Evolutionary conservation across 2,888 invertebrate species (phyloP).

Genomic region (Aproaerema taeniolella): DNA sequence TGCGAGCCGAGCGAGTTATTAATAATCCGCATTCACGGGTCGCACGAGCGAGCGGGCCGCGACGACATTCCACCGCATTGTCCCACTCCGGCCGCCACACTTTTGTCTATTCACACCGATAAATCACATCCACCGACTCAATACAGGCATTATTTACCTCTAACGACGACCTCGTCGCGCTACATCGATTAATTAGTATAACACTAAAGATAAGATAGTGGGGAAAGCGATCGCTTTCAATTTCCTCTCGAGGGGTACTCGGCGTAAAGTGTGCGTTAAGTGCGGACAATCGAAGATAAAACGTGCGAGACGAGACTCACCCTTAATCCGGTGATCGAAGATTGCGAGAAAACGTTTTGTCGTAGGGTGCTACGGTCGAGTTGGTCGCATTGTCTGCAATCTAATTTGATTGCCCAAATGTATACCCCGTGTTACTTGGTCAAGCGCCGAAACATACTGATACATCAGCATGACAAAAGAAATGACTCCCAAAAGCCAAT

Average conservation of each 20-base stretch:
- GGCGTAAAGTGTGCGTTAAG: slow-evolving; percentile 75
- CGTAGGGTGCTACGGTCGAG: slow-evolving; percentile 68
- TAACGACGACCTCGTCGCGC: slow-evolving; percentile 59
- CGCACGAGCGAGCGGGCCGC: slow-evolving; percentile 56
- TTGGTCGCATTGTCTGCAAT: slow-evolving; percentile 64
- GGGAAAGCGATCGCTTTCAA: slow-evolving; percentile 76
- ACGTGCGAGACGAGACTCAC: slow-evolving; percentile 72
- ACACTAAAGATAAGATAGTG: slow-evolving; percentile 74
- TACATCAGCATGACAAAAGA: too few species aligned
- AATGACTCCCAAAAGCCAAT: too few species aligned
- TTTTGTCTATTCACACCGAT: slow-evolving; percentile 74
- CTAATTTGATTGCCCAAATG: slow-evolving; percentile 71
- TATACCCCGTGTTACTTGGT: slow-evolving; percentile 49
- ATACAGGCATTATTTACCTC: slow-evolving; percentile 68
- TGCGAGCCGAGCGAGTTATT: slow-evolving; percentile 65
- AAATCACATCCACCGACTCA: slow-evolving; percentile 66
- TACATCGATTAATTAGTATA: slow-evolving; percentile 76
- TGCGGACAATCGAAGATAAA: slow-evolving; percentile 77
- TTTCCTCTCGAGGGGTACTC: slow-evolving; percentile 75
- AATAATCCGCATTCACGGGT: slow-evolving; percentile 72
- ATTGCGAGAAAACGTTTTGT: slow-evolving; percentile 77
- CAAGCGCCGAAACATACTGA: too few species aligned
- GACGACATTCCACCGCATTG: slow-evolving; percentile 74
- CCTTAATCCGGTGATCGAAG: slow-evolving; percentile 77
- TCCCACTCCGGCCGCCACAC: slow-evolving; percentile 71